Evolutionary conservation across 2,888 invertebrate genomes (phyloP), one percentile per base, ranked within the genome.

Genomic region (Schizaphis graminum): DNA sequence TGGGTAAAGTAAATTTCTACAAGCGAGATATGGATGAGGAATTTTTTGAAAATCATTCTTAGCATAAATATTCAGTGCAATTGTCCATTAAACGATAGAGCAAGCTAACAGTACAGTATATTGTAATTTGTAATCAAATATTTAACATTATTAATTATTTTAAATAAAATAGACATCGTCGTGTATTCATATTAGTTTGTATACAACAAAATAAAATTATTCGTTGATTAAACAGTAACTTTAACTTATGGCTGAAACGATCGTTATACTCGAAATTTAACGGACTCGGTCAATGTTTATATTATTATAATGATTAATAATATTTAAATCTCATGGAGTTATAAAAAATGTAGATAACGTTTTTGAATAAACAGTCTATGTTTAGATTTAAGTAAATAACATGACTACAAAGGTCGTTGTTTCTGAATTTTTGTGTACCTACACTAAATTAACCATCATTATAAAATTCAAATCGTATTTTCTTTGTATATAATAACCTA

Each of bases 401-500:
- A 77, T 21, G 35, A 41, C n/a, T n/a, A 67, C 67, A 67, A 90
- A 90, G 90, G n/a, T 90, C 26, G 47, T 67, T 13, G 90, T 90
- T 90, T 90, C 47, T 35, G 35, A 90, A 67, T 47, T 47, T 44
- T 41, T 4, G 35, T 77, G 35, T 85, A 41, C n/a, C n/a, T n/a
- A n/a, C 10, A 85, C 41, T 10, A 11, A 24, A 85, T 53, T n/a
- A 35, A 35, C 10, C 7, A 77, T 21, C 21, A 21, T 7, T 53
- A 53, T 53, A 21, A 35, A 0, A 16, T 16, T 3, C 16, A 67
- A 35, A 61, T 61, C 1, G 3, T 77, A 77, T 35, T 35, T 77
- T 21, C 7, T 7, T 35, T 35, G 21, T 35, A 77, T 35, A 35
- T 35, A 35, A 8, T 35, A 57, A 35, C 8, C 21, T 21, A 8